Base-by-base conservation (phyloP, 2,888 invertebrate species). In the Sycophila texana region DNA sequence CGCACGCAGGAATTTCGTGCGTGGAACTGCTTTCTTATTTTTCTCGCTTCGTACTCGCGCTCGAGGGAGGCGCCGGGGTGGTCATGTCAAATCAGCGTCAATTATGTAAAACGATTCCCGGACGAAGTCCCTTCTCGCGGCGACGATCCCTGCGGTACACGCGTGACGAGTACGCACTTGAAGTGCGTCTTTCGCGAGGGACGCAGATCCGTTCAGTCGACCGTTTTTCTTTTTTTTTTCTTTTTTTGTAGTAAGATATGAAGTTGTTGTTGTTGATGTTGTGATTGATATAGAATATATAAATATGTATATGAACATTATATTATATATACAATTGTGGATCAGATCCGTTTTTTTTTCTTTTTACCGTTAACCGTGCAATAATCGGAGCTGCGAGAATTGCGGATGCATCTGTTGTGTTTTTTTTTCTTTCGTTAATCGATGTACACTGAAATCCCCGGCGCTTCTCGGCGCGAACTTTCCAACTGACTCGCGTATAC, bases 191-290 rank as follows among this genome's bases (percentile, higher is more conserved):
- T 76, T 76, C 22, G 14, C 26, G 47, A 65, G 47, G n/a, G n/a
- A n/a, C 20, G 30, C 4, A 26, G 14, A 58, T 5, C 57, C 20
- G 30, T 26, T 77, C 55, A 22, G 18, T 16, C 47, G 49, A 20
- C 39, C 39, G 2, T 16, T 22, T 26, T 26, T 26, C 3, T 26
- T 26, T 26, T 26, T 26, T 26, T 26, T 26, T 26, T 26, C 3
- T 26, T 26, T 26, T 26, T 26, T 26, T 26, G 58, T 4, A 53
- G 55, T 74, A 65, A 65, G 16, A 26, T 39, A 30, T 16, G 30
- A 65, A 65, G 26, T 65, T 71, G 20, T 77, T 77, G 60, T 71
- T 71, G 47, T 72, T 77, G 53, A 72, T 60, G 53, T 77, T 72
- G 39, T 67, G 18, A 73, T 60, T 57, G 16, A 70, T 70, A 30